Percentiles rank a stretch among this genome's conserved stretches.
These are phyloP conservation scores for Aspidiotus rigidus DNA, from an alignment of 2,888 invertebrate species.

Conservation along the genomic window DNA sequence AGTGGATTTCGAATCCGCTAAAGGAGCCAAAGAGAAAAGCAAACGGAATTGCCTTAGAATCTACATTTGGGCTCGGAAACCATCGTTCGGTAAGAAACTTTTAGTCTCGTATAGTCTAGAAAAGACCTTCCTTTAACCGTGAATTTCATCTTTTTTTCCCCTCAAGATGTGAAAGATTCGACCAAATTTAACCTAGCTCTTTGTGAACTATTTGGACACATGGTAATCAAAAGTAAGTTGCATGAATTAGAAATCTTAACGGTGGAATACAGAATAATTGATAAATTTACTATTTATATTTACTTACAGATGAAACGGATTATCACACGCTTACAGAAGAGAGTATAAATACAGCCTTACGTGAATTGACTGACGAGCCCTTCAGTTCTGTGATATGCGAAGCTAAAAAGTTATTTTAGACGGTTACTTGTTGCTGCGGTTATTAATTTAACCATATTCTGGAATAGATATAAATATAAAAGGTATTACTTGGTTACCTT, in stretches of 20 bases:
- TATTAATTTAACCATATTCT: background rate
- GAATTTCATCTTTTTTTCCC: constrained; percentile 5
- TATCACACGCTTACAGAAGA: constrained; percentile 40
- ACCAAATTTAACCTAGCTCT: constrained; percentile 59
- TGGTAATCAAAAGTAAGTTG: constrained; percentile 57
- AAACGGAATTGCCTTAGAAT: constrained; percentile 48
- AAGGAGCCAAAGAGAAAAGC: constrained; percentile 36
- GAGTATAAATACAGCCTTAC: constrained; percentile 38
- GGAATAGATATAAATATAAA: no score
- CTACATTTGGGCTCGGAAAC: constrained; percentile 58
- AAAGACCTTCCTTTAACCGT: constrained; percentile 7
- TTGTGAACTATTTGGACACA: constrained; percentile 66
- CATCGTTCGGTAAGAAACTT: constrained; percentile 44
- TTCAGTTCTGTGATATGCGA: constrained; percentile 37
- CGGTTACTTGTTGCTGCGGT: background rate
- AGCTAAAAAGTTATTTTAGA: background rate
- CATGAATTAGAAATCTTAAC: background rate
- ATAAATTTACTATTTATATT: background rate
- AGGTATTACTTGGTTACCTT: no score
- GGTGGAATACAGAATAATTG: background rate
- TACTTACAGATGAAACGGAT: constrained; percentile 39
- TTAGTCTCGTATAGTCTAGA: constrained; percentile 18
- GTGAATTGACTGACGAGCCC: constrained; percentile 39
- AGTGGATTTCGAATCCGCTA: constrained; percentile 39
- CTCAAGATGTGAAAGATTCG: constrained; percentile 50